A percentile compares a stretch with the other conserved stretches of the same genome.
Conservation (phyloP, 1,140 invertebrate species). For the fruit fly (Drosophila melanogaster) region Release_6_plus_ISO1_MT NC_004354.4:14015001-14015500, state of each 20-base stretch:
- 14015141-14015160: neutral
- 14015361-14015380: no score
- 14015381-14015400: neutral
- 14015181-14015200: no score
- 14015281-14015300: no score
- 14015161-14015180: no score
- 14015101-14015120: constrained; percentile 94
- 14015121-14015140: constrained; percentile 86
- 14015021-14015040: neutral
- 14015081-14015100: constrained; percentile 94
- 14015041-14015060: constrained; percentile 91
- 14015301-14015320: no score
- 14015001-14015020: neutral
- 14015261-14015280: neutral
- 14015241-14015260: neutral
- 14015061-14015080: constrained; percentile 95
- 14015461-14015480: constrained; percentile 95
- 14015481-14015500: constrained; percentile 94
- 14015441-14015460: constrained; percentile 91
- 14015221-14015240: no score
- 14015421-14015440: neutral
- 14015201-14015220: no score
- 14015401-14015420: neutral
- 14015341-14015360: neutral
- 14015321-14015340: neutral